Conservation (phyloP, 2,113 vertebrate species). For the Tetraodon nigroviridis region DNA sequence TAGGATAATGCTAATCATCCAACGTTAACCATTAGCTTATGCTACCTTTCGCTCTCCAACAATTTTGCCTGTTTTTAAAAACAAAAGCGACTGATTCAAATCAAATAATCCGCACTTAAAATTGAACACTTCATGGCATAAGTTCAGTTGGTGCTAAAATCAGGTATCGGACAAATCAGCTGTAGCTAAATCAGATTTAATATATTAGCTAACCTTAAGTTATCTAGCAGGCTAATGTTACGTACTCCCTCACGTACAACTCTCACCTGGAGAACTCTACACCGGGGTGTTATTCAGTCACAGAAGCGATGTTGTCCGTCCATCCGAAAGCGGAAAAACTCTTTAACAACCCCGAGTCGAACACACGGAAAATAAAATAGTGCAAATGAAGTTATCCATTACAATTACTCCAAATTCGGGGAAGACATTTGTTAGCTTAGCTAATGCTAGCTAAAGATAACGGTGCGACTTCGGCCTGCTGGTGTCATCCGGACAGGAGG, state of each 20-base stretch:
- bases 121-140: neutral
- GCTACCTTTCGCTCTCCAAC: too few relatives aligned
- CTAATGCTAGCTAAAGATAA: constrained; percentile 54
- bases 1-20: too few relatives aligned
- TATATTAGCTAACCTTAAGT: constrained; percentile 23
- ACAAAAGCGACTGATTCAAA: too few relatives aligned
- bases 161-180: too few relatives aligned
- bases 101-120: too few relatives aligned
- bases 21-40: too few relatives aligned
- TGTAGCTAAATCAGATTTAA: neutral
- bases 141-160: neutral
- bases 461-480: constrained; percentile 25
- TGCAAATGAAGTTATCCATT: constrained; percentile 41
- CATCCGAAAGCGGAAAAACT: constrained; percentile 33
- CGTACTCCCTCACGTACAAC: constrained; percentile 15
- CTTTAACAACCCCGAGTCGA: constrained; percentile 30
- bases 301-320: constrained; percentile 25
- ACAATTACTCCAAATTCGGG: constrained; percentile 24
- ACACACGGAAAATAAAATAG: constrained; percentile 19
- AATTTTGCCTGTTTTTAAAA: too few relatives aligned
- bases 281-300: constrained; percentile 35
- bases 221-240: constrained; percentile 32
- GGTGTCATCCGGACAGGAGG: constrained; percentile 66
- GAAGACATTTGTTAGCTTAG: constrained; percentile 62
- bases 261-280: constrained; percentile 62